These are phyloP conservation scores for Podarcis siculus DNA, from an alignment of 2,797 vertebrate species.

Conservation along the genomic window DNA sequence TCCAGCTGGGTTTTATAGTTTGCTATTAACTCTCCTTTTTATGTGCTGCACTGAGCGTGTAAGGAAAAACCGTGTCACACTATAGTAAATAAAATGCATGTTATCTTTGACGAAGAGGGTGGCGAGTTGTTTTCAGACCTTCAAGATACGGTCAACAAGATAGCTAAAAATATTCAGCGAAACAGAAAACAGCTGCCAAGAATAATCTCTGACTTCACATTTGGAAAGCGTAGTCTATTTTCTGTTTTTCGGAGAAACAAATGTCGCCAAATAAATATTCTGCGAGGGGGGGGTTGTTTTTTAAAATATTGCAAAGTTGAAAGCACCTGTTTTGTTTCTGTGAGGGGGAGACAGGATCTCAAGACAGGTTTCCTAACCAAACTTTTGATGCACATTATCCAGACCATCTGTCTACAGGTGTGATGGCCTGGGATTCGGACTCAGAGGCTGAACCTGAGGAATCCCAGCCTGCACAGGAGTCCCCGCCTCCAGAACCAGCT, in stretches of 20 bases:
- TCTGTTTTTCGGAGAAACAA: not conserved
- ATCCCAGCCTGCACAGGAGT: no score
- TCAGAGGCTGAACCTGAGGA: no score
- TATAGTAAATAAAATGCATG: not conserved
- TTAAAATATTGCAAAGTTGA: not conserved
- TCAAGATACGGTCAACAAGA: not conserved
- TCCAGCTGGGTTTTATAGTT: not conserved
- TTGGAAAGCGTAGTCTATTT: not conserved
- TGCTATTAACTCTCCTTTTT: not conserved
- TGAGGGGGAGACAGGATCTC: not conserved
- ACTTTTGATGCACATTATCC: no score
- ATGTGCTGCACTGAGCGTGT: not conserved
- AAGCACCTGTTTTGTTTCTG: not conserved
- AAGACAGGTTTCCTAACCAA: not conserved
- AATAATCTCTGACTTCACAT: not conserved
- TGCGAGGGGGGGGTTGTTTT: no score
- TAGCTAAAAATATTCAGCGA: not conserved
- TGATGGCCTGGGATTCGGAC: no score
- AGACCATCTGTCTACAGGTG: not conserved
- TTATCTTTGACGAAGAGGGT: not conserved
- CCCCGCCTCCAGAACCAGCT: no score
- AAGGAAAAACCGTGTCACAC: not conserved
- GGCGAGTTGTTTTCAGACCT: not conserved
- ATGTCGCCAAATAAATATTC: not conserved
- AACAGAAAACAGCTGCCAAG: not conserved